phyloP scores from a whole-genome alignment of 2,888 invertebrate species.

The Steinernema hermaphroditum region DNA sequence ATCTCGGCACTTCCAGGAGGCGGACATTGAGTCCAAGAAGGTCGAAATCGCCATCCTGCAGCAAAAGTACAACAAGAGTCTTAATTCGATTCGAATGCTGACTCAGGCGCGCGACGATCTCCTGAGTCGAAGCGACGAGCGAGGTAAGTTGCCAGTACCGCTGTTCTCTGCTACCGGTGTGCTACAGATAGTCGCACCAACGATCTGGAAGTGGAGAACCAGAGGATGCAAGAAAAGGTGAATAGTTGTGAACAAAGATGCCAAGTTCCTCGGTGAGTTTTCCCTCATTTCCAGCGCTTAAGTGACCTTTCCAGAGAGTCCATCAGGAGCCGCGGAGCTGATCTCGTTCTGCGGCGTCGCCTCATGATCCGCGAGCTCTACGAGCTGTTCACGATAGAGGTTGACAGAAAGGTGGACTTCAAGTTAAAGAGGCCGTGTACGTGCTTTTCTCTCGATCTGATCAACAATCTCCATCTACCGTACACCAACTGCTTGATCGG shows the following conservation, averaged over 20 bases:
- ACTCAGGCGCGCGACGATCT: slow-evolving; percentile 8
- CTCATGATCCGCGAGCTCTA: slow-evolving; percentile 42
- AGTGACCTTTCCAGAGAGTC: not conserved
- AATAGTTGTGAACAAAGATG: too few species aligned
- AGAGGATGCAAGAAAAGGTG: too few species aligned
- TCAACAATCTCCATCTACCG: slow-evolving; percentile 54
- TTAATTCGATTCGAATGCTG: not conserved
- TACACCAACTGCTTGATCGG: slow-evolving; percentile 32
- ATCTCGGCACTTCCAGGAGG: not conserved
- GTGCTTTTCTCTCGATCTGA: slow-evolving; percentile 48
- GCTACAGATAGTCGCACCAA: too few species aligned
- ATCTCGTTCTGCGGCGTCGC: slow-evolving; percentile 46
- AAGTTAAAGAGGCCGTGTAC: slow-evolving; percentile 34
- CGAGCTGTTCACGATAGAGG: slow-evolving; percentile 36
- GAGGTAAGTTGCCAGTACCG: not conserved
- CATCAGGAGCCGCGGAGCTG: slow-evolving; percentile 10
- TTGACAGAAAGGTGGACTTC: not conserved
- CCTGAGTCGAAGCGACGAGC: not conserved
- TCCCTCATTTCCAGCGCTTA: not conserved
- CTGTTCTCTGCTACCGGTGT: too few species aligned
- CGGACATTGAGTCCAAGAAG: not conserved
- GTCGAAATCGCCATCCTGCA: not conserved
- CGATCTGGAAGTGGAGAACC: too few species aligned
- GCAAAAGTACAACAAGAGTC: not conserved
- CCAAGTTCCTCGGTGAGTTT: not conserved